Evolutionary conservation across 2,113 vertebrate species (phyloP).

Genomic region (Ceyx cyanopectus): DNA sequence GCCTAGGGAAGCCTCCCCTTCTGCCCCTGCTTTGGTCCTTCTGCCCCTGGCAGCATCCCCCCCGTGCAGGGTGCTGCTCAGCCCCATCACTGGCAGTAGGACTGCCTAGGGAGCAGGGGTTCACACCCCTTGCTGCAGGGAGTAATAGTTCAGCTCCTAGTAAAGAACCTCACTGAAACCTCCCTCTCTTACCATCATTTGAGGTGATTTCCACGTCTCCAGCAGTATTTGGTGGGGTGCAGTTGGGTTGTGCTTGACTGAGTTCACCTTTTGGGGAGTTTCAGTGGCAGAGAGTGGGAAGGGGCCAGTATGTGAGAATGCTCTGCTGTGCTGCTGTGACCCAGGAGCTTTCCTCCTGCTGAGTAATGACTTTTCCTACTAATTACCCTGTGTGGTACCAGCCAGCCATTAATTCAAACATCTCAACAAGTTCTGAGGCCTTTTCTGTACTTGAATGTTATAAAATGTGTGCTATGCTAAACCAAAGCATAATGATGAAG

Average conservation of each 20-base stretch:
- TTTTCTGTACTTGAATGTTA: background rate
- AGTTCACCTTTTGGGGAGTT: background rate
- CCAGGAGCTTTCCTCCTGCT: background rate
- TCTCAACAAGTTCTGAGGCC: background rate
- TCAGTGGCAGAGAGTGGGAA: background rate
- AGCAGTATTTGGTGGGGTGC: background rate
- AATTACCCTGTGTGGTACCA: background rate
- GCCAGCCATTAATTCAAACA: background rate
- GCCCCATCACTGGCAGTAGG: fast-evolving
- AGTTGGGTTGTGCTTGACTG: background rate
- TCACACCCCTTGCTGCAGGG: background rate
- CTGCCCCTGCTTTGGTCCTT: fast-evolving
- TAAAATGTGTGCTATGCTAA: background rate
- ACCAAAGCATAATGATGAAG: background rate
- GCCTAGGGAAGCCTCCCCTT: background rate
- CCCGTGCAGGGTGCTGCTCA: background rate
- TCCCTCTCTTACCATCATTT: background rate
- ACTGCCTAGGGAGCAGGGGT: background rate
- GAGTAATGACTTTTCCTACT: background rate
- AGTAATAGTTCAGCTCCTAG: background rate
- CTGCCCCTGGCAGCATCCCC: background rate
- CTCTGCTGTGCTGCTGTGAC: background rate
- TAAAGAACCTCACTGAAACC: background rate
- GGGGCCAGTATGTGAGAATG: background rate
- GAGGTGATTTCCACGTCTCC: background rate